Base-by-base conservation (phyloP, 2,797 vertebrate species). In the Xerus rutilus region DNA sequence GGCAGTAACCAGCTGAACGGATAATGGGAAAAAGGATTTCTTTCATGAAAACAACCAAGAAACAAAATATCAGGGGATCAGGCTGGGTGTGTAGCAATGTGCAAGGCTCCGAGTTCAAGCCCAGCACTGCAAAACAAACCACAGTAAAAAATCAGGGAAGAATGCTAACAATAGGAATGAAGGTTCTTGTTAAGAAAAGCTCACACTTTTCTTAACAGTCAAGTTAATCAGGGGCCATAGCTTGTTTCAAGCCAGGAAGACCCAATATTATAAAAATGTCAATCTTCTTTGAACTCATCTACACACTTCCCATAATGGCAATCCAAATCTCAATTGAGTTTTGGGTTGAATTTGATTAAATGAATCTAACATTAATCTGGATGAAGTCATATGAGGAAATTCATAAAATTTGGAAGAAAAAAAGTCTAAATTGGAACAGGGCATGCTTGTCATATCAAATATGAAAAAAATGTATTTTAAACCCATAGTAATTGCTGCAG, bases 401-500 rank as follows among this genome's bases (percentile, higher is more conserved):
- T 87, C 30, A 74, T 82, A 93, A 85, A 65, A 89, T n/a, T 43
- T 67, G 30, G 11, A 70, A 52, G 25, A 5, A 73, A 73, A 79
- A 67, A 84, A 77, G 64, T 45, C 49, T 90, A 77, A 91, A 83
- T 87, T 59, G 82, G 83, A 93, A 30, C 64, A 54, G 28, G 59
- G 69, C 47, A 76, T 0, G 32, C 83, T 95, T 89, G 95, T 79
- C 95, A 81, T 78, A 79, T 74, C 54, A 70, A 87, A 94, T 93
- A 85, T 43, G 62, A 96, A 89, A 88, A 92, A 94, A 93, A 87
- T 69, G 54, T 65, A 82, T 78, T 89, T 96, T 88, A 96, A 84
- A 77, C 39, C 86, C 73, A 28, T 30, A 64, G 49, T 85, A 70
- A 92, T 49, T 52, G 74, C 45, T 45, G 52, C 88, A 84, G 69